phyloP scores from a whole-genome alignment of 2,888 invertebrate species.

The Sympetrum striolatum region DNA sequence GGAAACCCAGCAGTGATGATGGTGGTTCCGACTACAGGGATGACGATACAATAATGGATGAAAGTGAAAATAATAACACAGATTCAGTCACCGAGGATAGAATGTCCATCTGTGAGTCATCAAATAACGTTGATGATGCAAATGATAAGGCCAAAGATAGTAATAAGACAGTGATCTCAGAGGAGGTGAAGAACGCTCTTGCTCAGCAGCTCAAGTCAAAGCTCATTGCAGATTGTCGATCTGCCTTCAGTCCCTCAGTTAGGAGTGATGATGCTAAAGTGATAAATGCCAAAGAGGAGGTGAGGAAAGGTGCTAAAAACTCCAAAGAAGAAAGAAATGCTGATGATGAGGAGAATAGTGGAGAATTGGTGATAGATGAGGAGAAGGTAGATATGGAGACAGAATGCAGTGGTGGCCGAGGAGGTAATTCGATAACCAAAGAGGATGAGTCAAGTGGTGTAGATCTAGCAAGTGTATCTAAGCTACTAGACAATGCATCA shows the following conservation, averaged over 20 bases:
- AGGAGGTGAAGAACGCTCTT: conserved; percentile 76
- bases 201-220: conserved; percentile 74
- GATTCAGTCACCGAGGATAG: not conserved
- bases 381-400: conserved; percentile 55
- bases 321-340: conserved; percentile 58
- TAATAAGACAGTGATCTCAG: conserved; percentile 60
- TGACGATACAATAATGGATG: not conserved
- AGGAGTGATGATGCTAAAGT: conserved; percentile 44
- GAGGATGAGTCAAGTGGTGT: conserved; percentile 59
- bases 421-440: conserved; percentile 1
- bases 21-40: conserved; percentile 6
- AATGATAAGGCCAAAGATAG: conserved; percentile 48
- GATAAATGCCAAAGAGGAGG: conserved; percentile 58
- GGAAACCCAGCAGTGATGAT: not conserved
- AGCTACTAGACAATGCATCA: conserved; percentile 77
- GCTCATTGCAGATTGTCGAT: conserved; percentile 45
- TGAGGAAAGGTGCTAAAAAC: conserved; percentile 56
- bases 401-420: not conserved
- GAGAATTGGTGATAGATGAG: conserved; percentile 71
- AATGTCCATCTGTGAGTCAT: conserved; percentile 8
- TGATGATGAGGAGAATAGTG: conserved; percentile 72
- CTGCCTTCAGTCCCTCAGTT: conserved; percentile 26
- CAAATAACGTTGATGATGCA: conserved; percentile 49
- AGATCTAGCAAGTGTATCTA: conserved; percentile 80
- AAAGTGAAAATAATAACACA: not conserved